These are phyloP conservation scores for Gasteruption jaculator DNA, from an alignment of 2,888 invertebrate genomes.

Conservation along the genomic window DNA sequence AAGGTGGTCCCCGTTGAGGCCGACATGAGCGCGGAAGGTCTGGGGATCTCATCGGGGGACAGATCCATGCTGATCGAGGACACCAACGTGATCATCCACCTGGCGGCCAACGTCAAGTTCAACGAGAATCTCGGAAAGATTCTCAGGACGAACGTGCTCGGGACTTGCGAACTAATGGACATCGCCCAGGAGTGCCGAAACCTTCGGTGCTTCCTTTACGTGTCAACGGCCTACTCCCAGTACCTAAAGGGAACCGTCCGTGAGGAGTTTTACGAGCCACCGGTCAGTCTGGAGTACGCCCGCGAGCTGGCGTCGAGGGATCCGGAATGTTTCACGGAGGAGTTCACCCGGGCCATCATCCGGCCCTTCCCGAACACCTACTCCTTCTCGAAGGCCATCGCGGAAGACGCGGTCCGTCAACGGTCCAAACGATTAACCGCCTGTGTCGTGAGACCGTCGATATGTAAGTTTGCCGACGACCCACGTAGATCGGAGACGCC, in stretches of 20 bases:
- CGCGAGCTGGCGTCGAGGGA: too few species aligned
- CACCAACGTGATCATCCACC: slow-evolving; percentile 68
- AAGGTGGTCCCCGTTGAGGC: slow-evolving; percentile 60
- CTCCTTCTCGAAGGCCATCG: slow-evolving; percentile 68
- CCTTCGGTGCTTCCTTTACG: slow-evolving; percentile 43
- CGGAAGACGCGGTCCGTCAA: slow-evolving; percentile 60
- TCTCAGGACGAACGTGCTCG: slow-evolving; percentile 59
- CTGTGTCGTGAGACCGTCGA: slow-evolving; percentile 67
- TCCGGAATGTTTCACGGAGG: too few species aligned
- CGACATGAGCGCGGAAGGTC: slow-evolving; percentile 52
- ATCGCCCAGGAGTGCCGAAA: too few species aligned
- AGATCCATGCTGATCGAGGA: slow-evolving; percentile 51
- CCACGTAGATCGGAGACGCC: too few species aligned
- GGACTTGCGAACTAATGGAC: slow-evolving; percentile 58
- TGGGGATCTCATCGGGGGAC: slow-evolving; percentile 55
- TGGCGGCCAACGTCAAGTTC: slow-evolving; percentile 72
- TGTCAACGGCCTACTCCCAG: slow-evolving; percentile 46
- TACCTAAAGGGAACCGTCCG: slow-evolving; percentile 37
- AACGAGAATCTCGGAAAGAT: slow-evolving; percentile 67
- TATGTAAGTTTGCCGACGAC: too few species aligned
- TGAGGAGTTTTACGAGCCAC: slow-evolving; percentile 40
- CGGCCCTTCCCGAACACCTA: slow-evolving; percentile 77
- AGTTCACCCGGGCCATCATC: too few species aligned
- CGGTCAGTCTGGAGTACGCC: slow-evolving; percentile 35
- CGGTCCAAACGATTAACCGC: slow-evolving; percentile 59